Base-by-base conservation (phyloP, 2,888 invertebrate species). In the Mesoligia furuncula region DNA sequence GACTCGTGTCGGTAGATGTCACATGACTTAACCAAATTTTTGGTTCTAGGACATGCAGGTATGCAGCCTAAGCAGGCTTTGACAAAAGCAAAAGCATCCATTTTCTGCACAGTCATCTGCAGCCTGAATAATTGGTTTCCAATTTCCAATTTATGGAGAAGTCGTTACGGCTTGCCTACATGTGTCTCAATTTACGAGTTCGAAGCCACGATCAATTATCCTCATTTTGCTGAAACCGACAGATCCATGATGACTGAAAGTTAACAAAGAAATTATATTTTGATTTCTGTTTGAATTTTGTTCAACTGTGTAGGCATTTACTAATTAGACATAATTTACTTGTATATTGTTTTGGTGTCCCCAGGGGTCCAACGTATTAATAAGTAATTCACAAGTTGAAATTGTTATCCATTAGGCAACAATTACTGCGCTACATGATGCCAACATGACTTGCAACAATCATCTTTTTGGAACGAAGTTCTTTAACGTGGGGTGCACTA, bases 121-220 rank as follows among this genome's bases (percentile, higher is more conserved):
- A 48, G 3, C 20, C 27, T 20, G 15, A 59, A 71, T 77, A 64
- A 68, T 77, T 68, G 57, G 36, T 42, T 42, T 27, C 42, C 57
- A 39, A 80, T 77, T 77, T 62, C 17, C 65, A 76, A 67, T 81
- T 76, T 48, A 80, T 57, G 57, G 62, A 62, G 15, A 51, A 66
- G 42, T 72, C 48, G n/a, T 45, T 79, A 61, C 31, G 59, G 39
- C 20, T 59, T n/a, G 48, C 51, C 39, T 71, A 67, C 61, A 57
- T 57, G 61, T 67, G 61, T 67, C 77, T 67, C 48, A 62, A 76
- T 81, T 80, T 81, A 66, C 61, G 66, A 75, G 31, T 57, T 11
- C 6, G 27, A 70, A n/a, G 36, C 59, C 61, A 67, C 61, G 39
- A 39, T 62, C 31, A 59, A 62, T 76, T 80, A 81, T 77, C 31